phyloP scores from a whole-genome alignment of 2,113 vertebrate species.

The Condylura cristata region DNA sequence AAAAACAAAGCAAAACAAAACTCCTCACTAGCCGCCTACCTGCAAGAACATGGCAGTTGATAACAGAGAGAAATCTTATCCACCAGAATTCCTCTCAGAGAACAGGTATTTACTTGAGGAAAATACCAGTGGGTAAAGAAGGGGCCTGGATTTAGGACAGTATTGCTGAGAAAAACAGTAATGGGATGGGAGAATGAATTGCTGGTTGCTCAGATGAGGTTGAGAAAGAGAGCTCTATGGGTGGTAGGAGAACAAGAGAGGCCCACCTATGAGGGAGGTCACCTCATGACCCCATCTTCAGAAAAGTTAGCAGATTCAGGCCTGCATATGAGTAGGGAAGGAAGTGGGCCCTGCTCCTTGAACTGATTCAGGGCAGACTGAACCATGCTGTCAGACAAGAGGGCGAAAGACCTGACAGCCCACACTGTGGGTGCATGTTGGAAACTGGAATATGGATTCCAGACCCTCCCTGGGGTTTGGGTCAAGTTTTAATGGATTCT shows the following conservation, averaged over 20 bases:
- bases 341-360: not conserved
- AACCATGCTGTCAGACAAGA: not conserved
- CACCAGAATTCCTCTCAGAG: not conserved
- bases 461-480: not conserved
- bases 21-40: not conserved
- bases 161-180: not conserved
- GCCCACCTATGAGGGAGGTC: not conserved
- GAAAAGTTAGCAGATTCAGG: not conserved
- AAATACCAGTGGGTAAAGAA: not conserved
- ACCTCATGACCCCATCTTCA: not conserved
- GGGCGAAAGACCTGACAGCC: not conserved
- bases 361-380: not conserved
- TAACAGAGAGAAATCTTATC: not conserved
- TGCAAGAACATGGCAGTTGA: not conserved
- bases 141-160: not conserved
- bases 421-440: rapidly evolving
- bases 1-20: not conserved
- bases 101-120: not conserved
- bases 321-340: not conserved
- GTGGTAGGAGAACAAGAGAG: not conserved
- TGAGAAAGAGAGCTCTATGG: not conserved
- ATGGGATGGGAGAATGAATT: not conserved
- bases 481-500: not conserved
- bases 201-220: not conserved
- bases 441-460: not conserved